Percentiles rank a stretch among this genome's conserved stretches.
phyloP scores from a whole-genome alignment of 2,797 vertebrate species.

The Cryptoblepharus egeriae region DNA sequence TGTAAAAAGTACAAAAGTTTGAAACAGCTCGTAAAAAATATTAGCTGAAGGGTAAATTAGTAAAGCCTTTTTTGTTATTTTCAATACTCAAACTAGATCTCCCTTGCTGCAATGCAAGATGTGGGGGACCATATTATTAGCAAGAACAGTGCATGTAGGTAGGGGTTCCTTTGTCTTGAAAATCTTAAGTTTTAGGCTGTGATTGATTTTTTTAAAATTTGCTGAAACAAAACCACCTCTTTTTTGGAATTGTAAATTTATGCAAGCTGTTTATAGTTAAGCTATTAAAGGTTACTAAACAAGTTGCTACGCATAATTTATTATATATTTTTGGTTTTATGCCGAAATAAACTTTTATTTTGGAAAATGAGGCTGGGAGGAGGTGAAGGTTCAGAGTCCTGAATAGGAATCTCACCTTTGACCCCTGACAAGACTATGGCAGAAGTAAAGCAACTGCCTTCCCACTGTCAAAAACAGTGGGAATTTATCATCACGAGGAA shows the following conservation, averaged over 20 bases:
- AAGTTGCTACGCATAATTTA: background rate
- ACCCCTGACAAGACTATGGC: conserved; percentile 16
- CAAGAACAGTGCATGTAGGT: background rate
- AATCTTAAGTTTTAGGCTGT: conserved; percentile 2
- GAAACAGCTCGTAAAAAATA: background rate
- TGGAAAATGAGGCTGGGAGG: conserved; percentile 9
- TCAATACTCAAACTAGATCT: conserved; percentile 4
- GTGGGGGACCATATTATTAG: background rate
- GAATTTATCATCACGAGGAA: conserved; percentile 6
- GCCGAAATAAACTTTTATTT: conserved; percentile 30
- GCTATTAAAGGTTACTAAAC: background rate
- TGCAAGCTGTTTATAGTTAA: background rate
- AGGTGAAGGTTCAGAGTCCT: conserved; percentile 16
- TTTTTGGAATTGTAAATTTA: background rate
- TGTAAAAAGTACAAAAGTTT: background rate
- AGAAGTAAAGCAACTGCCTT: conserved; percentile 33
- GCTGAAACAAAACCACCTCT: background rate
- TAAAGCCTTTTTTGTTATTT: background rate
- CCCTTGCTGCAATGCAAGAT: background rate
- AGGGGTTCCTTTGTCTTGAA: background rate
- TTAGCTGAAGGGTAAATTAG: background rate
- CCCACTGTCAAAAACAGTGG: conserved; percentile 20
- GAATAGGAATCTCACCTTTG: conserved; percentile 29
- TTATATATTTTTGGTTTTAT: conserved; percentile 10
- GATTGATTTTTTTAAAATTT: conserved; percentile 8